Conservation (phyloP, 2,113 vertebrate genomes). For the Ochotona princeps region DNA sequence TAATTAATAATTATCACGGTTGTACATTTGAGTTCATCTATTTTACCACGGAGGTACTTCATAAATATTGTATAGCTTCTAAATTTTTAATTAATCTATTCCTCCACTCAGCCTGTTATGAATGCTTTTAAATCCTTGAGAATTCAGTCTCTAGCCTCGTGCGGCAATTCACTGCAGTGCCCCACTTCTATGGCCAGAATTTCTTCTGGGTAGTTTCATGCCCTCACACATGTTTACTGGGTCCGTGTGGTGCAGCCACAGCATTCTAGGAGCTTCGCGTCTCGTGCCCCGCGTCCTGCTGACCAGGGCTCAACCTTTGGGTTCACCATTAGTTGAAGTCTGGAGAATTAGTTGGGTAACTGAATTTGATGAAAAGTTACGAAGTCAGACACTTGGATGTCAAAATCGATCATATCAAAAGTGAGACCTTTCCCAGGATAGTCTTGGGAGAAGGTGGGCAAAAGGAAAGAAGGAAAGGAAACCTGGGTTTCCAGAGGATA, state of each 20-base stretch:
- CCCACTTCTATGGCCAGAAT: neutral
- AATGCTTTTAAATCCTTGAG: slow-evolving; percentile 38
- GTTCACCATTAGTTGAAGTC: too few relatives aligned
- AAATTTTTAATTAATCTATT: slow-evolving; percentile 67
- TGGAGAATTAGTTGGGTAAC: too few relatives aligned
- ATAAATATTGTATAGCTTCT: slow-evolving; percentile 60
- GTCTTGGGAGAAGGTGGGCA: too few relatives aligned
- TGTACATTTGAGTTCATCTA: neutral
- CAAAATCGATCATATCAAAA: too few relatives aligned
- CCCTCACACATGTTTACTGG: neutral
- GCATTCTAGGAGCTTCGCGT: neutral
- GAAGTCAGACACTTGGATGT: too few relatives aligned
- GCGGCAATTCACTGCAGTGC: neutral
- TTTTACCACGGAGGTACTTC: slow-evolving; percentile 13
- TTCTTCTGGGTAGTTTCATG: neutral
- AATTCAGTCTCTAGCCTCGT: neutral
- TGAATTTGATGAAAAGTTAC: too few relatives aligned
- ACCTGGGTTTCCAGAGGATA: neutral
- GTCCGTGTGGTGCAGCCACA: neutral
- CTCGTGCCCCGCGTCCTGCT: too few relatives aligned
- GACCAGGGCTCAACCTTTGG: too few relatives aligned
- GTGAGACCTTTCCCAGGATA: too few relatives aligned
- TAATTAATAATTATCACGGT: slow-evolving; percentile 68
- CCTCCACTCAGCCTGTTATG: slow-evolving; percentile 7
- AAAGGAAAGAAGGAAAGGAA: neutral